phyloP scores from a whole-genome alignment of 2,797 vertebrate genomes.

The Martes flavigula region DNA sequence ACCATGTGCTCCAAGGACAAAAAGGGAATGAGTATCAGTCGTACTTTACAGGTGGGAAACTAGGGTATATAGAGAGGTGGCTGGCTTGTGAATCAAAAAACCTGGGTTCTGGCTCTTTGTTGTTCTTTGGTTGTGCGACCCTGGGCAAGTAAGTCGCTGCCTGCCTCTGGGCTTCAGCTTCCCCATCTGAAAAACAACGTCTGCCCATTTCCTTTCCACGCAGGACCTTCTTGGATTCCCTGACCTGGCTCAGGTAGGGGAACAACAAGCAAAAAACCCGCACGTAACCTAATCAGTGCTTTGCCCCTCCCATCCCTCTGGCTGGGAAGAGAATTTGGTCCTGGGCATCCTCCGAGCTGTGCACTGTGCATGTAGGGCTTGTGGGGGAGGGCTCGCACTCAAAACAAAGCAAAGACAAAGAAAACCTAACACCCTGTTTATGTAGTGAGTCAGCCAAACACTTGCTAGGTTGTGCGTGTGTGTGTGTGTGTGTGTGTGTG shows the following conservation, averaged over 20 bases:
- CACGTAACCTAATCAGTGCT: not conserved
- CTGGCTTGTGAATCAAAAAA: not conserved
- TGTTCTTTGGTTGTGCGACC: conserved; percentile 30
- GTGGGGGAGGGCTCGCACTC: conserved; percentile 52
- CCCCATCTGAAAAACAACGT: not conserved
- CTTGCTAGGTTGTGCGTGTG: conserved; percentile 65
- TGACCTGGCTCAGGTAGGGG: not conserved
- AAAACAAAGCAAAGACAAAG: conserved; percentile 79
- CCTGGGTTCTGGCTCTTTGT: not conserved
- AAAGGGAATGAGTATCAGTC: not conserved
- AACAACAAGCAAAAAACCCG: not conserved
- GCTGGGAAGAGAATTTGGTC: not conserved
- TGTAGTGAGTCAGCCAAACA: conserved; percentile 78
- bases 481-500: not conserved
- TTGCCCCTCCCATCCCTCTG: not conserved
- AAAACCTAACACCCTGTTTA: conserved; percentile 76
- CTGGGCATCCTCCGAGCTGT: conserved; percentile 14
- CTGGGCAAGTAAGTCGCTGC: not conserved
- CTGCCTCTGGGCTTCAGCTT: not conserved
- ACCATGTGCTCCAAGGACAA: not conserved
- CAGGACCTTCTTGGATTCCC: not conserved
- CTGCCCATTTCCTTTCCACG: not conserved
- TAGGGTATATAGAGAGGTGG: not conserved
- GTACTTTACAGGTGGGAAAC: not conserved
- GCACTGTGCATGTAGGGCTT: not conserved